Percentiles rank a stretch among this genome's conserved stretches.
phyloP scores from a whole-genome alignment of 2,113 vertebrate species.

The Lates calcarifer region DNA sequence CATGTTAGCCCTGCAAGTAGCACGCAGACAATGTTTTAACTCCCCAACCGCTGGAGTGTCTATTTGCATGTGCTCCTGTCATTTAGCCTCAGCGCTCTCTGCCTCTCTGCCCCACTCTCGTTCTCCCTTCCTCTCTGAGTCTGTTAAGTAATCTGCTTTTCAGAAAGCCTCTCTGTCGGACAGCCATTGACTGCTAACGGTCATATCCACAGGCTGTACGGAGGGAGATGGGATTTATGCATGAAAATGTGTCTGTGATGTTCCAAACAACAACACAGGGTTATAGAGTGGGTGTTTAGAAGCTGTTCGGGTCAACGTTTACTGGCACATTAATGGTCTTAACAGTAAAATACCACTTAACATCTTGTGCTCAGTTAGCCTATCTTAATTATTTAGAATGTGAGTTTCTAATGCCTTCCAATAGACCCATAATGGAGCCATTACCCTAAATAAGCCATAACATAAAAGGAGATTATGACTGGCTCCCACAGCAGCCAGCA shows the following conservation, averaged over 20 bases:
- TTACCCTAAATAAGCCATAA: conserved; percentile 43
- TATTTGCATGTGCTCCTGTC: conserved; percentile 68
- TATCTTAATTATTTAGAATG: conserved; percentile 72
- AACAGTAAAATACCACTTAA: conserved; percentile 67
- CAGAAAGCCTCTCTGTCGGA: conserved; percentile 53
- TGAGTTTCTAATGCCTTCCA: conserved; percentile 44
- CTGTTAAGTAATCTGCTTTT: conserved; percentile 68
- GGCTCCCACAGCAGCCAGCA: neutral
- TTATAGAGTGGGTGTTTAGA: conserved; percentile 31
- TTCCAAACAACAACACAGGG: conserved; percentile 44
- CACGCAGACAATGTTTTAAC: conserved; percentile 66
- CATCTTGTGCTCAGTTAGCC: conserved; percentile 53
- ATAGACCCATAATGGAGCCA: conserved; percentile 45
- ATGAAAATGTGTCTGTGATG: conserved; percentile 48
- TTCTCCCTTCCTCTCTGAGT: conserved; percentile 17
- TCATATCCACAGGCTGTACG: conserved; percentile 16
- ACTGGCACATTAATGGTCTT: conserved; percentile 61
- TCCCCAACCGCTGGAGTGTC: conserved; percentile 59
- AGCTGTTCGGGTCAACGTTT: conserved; percentile 47
- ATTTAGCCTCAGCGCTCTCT: conserved; percentile 50
- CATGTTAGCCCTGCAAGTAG: conserved; percentile 68
- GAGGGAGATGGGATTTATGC: conserved; percentile 54
- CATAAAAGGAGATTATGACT: conserved; percentile 17
- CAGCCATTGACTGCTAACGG: conserved; percentile 48
- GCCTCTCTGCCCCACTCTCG: conserved; percentile 8